Evolutionary conservation across 2,113 vertebrate species (phyloP), one percentile per base, ranked within the genome.

Genomic region (Merops nubicus): DNA sequence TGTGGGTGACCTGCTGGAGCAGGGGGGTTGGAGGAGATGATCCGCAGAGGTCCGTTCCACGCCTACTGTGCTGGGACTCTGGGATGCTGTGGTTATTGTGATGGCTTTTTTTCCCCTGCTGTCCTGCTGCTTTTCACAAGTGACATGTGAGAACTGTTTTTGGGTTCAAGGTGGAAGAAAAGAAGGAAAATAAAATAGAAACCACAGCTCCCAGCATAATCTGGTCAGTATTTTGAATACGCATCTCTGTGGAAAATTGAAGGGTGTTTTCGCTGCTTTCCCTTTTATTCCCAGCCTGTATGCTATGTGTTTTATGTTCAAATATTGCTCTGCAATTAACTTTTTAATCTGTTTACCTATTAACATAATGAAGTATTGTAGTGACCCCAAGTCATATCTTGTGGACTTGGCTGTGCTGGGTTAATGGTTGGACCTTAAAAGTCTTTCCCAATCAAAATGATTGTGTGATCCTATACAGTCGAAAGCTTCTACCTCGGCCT

Each of bases 271-370:
- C 12, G 3, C 15, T 26, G 48, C 12, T 40, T 64, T 56, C 19
- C 28, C 42, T 48, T 34, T 20, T 34, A 31, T 12, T 31, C 25
- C 12, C 22, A 5, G 8, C 0, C 7, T 29, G 28, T 8, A 1
- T 16, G 5, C 15, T 25, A 1, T 12, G 29, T 42, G 2, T 48
- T 53, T 36, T 5, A 11, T 15, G 16, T 31, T n/a, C 53, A 43
- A 51, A n/a, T n/a, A n/a, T n/a, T n/a, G n/a, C n/a, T n/a, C n/a
- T n/a, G n/a, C n/a, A n/a, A n/a, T n/a, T n/a, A n/a, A n/a, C n/a
- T n/a, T n/a, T n/a, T n/a, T n/a, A n/a, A n/a, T n/a, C n/a, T n/a
- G n/a, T n/a, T n/a, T n/a, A 18, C 17, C 43, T 51, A 14, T 40
- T 13, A 25, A 34, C 19, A 22, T 14, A n/a, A 22, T 28, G 43